phyloP scores from a whole-genome alignment of 2,113 vertebrate species.

The Casuarius casuarius region DNA sequence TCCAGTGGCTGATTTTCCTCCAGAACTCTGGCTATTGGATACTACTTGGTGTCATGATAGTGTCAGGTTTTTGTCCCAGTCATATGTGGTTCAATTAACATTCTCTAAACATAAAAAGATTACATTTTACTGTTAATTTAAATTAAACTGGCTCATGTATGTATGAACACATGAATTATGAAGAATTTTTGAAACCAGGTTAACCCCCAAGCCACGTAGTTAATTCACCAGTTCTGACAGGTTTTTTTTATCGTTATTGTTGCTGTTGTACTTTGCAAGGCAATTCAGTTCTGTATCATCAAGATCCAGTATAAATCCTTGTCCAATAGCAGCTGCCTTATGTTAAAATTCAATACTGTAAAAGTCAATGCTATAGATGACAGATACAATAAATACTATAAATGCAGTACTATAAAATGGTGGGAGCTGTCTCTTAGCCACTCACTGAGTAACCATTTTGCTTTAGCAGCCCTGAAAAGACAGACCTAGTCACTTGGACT shows the following conservation, averaged over 20 bases:
- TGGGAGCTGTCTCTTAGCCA: background rate
- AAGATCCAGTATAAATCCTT: background rate
- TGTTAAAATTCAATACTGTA: background rate
- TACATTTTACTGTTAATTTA: background rate
- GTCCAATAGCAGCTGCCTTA: background rate
- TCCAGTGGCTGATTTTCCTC: background rate
- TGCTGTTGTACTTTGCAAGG: background rate
- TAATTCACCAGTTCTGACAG: background rate
- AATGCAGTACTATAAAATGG: background rate
- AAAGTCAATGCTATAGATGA: background rate
- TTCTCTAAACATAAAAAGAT: background rate
- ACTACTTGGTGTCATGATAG: background rate
- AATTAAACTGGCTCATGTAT: background rate
- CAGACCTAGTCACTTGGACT: background rate
- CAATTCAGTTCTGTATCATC: background rate
- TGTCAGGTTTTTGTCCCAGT: background rate
- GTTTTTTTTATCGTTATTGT: background rate
- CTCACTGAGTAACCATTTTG: background rate
- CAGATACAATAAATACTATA: background rate
- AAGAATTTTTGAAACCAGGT: background rate
- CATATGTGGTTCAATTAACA: background rate
- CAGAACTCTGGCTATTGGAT: background rate
- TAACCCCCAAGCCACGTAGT: background rate
- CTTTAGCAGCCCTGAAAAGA: background rate
- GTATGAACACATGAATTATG: background rate